phyloP scores from a whole-genome alignment of 2,113 vertebrate species.

The Pangasianodon gigas region DNA sequence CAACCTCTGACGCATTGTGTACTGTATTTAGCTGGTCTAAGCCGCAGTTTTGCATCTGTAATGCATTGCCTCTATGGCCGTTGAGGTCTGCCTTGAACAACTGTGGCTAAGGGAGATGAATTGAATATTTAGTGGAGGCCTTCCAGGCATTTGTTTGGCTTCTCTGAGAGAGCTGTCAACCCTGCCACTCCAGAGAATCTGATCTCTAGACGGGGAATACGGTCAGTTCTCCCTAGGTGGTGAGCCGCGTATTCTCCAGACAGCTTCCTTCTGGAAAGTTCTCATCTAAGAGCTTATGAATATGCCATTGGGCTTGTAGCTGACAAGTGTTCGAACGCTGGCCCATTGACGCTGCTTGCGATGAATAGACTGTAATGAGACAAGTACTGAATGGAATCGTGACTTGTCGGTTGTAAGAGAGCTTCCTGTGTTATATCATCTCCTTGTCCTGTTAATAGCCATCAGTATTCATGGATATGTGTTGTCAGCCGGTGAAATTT shows the following conservation, averaged over 20 bases:
- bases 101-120: slow-evolving; percentile 46
- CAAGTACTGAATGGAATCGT: slow-evolving; percentile 13
- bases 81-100: slow-evolving; percentile 52
- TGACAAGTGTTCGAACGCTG: slow-evolving; percentile 33
- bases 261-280: slow-evolving; percentile 37
- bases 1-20: slow-evolving; percentile 34
- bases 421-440: slow-evolving; percentile 9
- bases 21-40: slow-evolving; percentile 36
- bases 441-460: slow-evolving; percentile 2
- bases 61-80: slow-evolving; percentile 28
- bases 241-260: slow-evolving; percentile 17
- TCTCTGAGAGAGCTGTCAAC: slow-evolving; percentile 43
- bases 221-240: slow-evolving; percentile 36
- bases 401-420: slow-evolving; percentile 19
- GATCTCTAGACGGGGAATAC: slow-evolving; percentile 24
- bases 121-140: slow-evolving; percentile 36
- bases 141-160: slow-evolving; percentile 52
- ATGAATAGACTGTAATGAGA: slow-evolving; percentile 43
- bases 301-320: slow-evolving; percentile 32
- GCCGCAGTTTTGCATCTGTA: slow-evolving; percentile 35
- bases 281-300: slow-evolving; percentile 34
- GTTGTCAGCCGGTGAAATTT: not conserved
- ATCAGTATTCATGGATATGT: not conserved
- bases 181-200: slow-evolving; percentile 41
- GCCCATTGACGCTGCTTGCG: slow-evolving; percentile 15